Evolutionary conservation across 2,113 vertebrate species (phyloP).

Genomic region (Ascaphus truei): DNA sequence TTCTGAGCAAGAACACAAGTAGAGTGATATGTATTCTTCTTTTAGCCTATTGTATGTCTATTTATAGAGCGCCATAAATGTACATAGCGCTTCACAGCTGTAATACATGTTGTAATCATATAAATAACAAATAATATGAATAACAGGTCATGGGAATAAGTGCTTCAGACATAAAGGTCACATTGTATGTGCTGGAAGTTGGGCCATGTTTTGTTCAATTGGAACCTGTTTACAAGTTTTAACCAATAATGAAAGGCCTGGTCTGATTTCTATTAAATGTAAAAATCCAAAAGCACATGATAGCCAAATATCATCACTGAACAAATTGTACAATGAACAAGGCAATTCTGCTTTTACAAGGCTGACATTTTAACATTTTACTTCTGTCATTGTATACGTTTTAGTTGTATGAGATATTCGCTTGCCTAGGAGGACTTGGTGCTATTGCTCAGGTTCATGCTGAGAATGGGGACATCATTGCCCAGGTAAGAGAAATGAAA

Average conservation of each 20-base stretch:
- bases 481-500: constrained; percentile 73
- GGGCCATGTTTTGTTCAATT: neutral
- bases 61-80: too few species aligned
- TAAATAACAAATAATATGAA: too few species aligned
- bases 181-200: neutral
- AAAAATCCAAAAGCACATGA: too few species aligned
- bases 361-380: too few species aligned
- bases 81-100: too few species aligned
- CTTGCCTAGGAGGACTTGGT: constrained; percentile 84
- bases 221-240: neutral
- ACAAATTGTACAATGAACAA: too few species aligned
- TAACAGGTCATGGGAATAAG: too few species aligned
- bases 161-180: too few species aligned
- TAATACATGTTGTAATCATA: too few species aligned
- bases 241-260: neutral
- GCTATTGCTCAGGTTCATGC: constrained; percentile 92
- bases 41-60: neutral
- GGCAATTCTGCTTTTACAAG: too few species aligned
- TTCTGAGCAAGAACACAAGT: constrained; percentile 13
- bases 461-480: constrained; percentile 94
- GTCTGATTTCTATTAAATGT: neutral
- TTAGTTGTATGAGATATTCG: constrained; percentile 92
- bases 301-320: too few species aligned
- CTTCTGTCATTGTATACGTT: constrained; percentile 28
- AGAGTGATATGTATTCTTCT: neutral